phyloP scores from a whole-genome alignment of 2,113 vertebrate species.

The Natator depressus region DNA sequence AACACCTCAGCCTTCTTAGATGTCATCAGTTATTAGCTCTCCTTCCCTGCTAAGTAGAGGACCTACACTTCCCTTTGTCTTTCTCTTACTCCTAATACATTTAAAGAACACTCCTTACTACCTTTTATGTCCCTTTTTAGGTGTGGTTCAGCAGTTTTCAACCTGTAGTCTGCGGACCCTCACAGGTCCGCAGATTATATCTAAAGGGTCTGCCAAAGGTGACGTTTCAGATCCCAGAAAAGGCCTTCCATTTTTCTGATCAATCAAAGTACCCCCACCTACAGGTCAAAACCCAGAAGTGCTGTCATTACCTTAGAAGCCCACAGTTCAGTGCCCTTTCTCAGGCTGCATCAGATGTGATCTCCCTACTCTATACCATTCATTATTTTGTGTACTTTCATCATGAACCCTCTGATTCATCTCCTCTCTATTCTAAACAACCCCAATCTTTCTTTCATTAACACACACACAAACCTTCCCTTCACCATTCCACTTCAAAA shows the following conservation, averaged over 20 bases:
- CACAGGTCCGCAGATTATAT: too few relatives aligned
- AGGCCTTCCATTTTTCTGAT: neutral
- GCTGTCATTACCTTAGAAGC: neutral
- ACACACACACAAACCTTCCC: neutral
- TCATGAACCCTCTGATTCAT: neutral
- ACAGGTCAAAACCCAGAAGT: neutral
- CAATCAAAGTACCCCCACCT: neutral
- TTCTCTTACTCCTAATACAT: too few relatives aligned
- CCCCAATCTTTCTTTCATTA: neutral
- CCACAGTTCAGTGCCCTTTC: neutral
- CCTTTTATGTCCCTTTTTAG: too few relatives aligned
- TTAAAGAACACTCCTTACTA: too few relatives aligned
- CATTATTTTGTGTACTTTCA: neutral
- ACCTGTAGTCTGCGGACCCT: too few relatives aligned
- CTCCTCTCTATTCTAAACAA: neutral
- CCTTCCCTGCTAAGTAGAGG: neutral
- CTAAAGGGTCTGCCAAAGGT: too few relatives aligned
- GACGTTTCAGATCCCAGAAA: neutral
- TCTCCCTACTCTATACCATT: neutral
- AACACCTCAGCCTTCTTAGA: neutral
- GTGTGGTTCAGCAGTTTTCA: too few relatives aligned
- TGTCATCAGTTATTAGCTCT: neutral
- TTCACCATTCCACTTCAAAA: neutral
- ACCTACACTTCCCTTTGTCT: neutral
- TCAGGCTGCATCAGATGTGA: neutral